Evolutionary conservation across 2,888 invertebrate species (phyloP).

Genomic region (Oscheius sp.): DNA sequence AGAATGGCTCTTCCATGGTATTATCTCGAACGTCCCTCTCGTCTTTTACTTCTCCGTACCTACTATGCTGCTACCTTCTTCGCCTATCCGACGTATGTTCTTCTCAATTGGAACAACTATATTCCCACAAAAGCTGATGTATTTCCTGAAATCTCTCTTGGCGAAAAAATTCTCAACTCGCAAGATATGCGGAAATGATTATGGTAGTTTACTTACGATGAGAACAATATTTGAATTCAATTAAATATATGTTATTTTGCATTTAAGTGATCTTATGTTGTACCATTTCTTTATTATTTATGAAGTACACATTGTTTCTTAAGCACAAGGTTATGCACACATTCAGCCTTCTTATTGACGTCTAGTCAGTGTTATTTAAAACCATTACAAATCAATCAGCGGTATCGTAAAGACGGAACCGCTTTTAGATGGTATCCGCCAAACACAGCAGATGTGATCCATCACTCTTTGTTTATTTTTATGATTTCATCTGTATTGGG

Average conservation of each 20-base stretch:
- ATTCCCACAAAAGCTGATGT: slow-evolving; percentile 32
- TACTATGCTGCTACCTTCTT: slow-evolving; percentile 22
- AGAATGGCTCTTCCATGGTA: slow-evolving; percentile 38
- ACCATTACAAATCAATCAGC: no score
- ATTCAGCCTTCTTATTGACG: no score
- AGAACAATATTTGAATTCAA: no score
- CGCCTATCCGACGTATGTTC: slow-evolving; percentile 30
- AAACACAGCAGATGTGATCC: no score
- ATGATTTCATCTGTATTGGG: no score
- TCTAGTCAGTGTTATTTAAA: no score
- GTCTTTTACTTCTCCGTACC: slow-evolving; percentile 21
- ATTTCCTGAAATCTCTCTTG: not conserved
- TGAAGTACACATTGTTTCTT: no score
- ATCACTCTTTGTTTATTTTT: no score
- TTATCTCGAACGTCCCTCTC: slow-evolving; percentile 31
- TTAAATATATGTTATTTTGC: not conserved
- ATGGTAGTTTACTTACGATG: not conserved
- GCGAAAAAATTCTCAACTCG: slow-evolving; percentile 4
- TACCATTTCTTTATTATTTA: no score
- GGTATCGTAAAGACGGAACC: no score
- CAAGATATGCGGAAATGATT: not conserved
- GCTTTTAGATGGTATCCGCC: no score
- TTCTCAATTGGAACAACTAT: slow-evolving; percentile 29
- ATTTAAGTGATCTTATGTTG: not conserved
- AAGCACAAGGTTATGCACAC: no score